These are phyloP conservation scores for Diarsia dahlii DNA, from an alignment of 2,888 invertebrate species.

Conservation along the genomic window DNA sequence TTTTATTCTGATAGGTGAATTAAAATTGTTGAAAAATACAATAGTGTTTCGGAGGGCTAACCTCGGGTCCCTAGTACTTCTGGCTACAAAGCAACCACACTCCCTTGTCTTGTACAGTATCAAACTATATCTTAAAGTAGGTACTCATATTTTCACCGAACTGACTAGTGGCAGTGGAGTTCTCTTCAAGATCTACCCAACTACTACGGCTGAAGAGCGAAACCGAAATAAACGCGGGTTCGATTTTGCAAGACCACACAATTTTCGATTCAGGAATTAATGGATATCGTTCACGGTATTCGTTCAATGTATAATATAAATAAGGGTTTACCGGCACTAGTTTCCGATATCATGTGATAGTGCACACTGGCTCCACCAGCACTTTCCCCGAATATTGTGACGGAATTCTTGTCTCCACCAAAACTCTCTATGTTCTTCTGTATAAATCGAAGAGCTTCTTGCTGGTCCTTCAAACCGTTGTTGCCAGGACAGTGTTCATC, in stretches of 20 bases:
- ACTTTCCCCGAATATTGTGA: conserved; percentile 93
- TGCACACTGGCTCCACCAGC: conserved; percentile 93
- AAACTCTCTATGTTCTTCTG: conserved; percentile 91
- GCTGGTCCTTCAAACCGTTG: conserved; percentile 93
- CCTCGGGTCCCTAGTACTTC: not conserved
- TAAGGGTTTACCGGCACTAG: conserved; percentile 84
- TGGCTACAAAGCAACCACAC: not conserved
- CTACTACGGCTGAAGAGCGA: not conserved
- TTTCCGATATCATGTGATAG: conserved; percentile 92
- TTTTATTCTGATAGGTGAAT: not conserved
- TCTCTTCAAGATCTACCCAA: not conserved
- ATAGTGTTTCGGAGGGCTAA: not conserved
- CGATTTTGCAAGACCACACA: not conserved
- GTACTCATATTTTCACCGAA: not conserved
- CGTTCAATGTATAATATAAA: not conserved
- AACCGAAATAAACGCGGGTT: not conserved
- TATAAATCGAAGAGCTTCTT: conserved; percentile 91
- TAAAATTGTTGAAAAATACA: not conserved
- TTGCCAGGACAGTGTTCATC: conserved; percentile 92
- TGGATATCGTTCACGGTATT: not conserved
- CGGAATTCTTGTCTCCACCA: conserved; percentile 92
- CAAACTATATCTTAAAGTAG: not conserved
- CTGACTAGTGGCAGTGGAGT: too few relatives aligned
- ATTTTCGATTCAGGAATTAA: not conserved
- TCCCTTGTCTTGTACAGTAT: not conserved